phyloP scores from a whole-genome alignment of 1,140 invertebrate genomes.

The Augochlora pura region DNA sequence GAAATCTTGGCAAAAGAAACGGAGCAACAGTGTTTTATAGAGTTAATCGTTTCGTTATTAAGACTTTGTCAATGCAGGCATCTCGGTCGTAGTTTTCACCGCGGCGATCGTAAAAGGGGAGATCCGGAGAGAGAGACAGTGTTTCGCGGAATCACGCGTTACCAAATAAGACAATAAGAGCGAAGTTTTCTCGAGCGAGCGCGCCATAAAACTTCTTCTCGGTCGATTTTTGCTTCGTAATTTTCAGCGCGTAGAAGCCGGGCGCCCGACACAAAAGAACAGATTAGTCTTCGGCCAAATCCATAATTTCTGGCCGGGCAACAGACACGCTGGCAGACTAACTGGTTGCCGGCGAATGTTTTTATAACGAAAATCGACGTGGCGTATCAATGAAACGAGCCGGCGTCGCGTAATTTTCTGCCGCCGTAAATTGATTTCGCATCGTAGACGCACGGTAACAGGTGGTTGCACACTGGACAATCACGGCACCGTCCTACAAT shows the following conservation, averaged over 20 bases:
- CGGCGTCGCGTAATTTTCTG: background rate
- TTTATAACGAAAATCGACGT: conserved; percentile 1
- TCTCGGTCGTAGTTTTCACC: background rate
- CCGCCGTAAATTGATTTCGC: conserved; percentile 9
- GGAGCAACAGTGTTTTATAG: too few species aligned
- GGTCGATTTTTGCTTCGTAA: background rate
- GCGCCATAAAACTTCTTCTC: background rate
- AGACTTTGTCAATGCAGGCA: too few species aligned
- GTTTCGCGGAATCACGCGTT: too few species aligned
- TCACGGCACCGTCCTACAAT: background rate
- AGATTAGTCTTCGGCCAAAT: background rate
- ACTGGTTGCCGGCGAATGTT: background rate
- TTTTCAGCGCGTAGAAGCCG: background rate
- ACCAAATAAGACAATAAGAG: background rate
- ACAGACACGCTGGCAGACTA: background rate
- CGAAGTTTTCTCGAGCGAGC: background rate
- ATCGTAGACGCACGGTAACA: background rate
- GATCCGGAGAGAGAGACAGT: too few species aligned
- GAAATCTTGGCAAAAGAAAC: too few species aligned
- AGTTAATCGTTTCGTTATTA: too few species aligned
- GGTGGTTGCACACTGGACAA: background rate
- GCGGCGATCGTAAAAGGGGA: background rate
- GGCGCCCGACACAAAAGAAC: background rate
- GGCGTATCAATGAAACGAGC: conserved; percentile 9
- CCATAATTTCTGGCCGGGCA: background rate